Evolutionary conservation across 2,888 invertebrate genomes (phyloP), one percentile per base, ranked within the genome.

Genomic region (Patella pellucida): DNA sequence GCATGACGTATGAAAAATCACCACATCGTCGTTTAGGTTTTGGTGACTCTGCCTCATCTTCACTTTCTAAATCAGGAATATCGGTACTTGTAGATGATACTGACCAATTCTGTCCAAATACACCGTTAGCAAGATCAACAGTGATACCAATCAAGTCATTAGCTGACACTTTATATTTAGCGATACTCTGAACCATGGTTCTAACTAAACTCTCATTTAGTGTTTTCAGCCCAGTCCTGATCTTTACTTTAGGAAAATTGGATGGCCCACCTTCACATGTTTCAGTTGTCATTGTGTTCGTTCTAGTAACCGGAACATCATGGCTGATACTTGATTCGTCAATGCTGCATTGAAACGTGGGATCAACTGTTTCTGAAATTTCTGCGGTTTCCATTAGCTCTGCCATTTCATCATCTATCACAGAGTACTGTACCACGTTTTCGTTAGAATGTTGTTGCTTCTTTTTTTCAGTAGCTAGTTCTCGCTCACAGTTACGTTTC

Each of bases 31-130:
- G n/a, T 11, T 62, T 62, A 19, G 62, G 62, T 23, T 62, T 11
- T 9, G n/a, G 62, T 11, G 62, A 62, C 23, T 62, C 62, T n/a
- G n/a, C 62, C 23, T n/a, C 62, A 62, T 62, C 62, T n/a, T n/a
- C n/a, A 19, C 19, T 19, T 11, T 62, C 62, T n/a, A 19, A n/a
- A 62, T 23, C 2, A 3, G n/a, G 19, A n/a, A 62, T 9, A 62
- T 62, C n/a, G n/a, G n/a, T n/a, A n/a, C n/a, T 23, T n/a, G 62
- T 19, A n/a, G 62, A 62, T 19, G 62, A n/a, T 16, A 62, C 23
- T 12, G 19, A n/a, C 62, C 62, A 62, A 62, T n/a, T 62, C 62
- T 62, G 62, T 19, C 62, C 62, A 62, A 62, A 62, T n/a, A 62
- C 62, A 9, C 62, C 62, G 23, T 62, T 62, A 7, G 62, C 62